Evolutionary conservation across 2,888 invertebrate genomes (phyloP), one percentile per base, ranked within the genome.

Genomic region (Brachyopa scutellaris): DNA sequence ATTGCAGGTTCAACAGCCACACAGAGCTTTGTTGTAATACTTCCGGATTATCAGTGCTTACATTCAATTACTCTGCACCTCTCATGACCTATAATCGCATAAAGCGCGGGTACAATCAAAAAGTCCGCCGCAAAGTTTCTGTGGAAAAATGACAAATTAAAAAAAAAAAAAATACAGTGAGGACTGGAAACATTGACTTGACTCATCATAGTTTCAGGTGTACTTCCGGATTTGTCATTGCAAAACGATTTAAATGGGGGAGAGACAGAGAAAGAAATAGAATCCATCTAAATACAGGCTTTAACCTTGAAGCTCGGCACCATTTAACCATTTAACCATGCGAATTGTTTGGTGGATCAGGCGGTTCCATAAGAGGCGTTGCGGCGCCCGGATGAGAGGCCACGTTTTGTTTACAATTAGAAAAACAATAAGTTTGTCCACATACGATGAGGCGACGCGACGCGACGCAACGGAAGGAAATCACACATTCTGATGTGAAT

Each of bases 361-460:
- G 51, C 38, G 29, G 31, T 23, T n/a, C n/a, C n/a, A n/a, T n/a
- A n/a, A n/a, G n/a, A 9, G 42, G 36, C 23, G 23, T 7, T 15
- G 57, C 49, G 64, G 72, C 78, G 64, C 72, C 67, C 76, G 57
- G 69, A 80, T 74, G 57, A 40, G 53, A 13, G 36, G 33, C 62
- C 33, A 11, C 36, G 59, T 64, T 77, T 82, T 77, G 82, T 70
- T 77, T 77, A 82, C 77, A 74, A 72, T 73, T 82, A 77, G 82
- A 76, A 59, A 82, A 69, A 70, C 45, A 80, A 69, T 64, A 45
- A n/a, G n/a, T n/a, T n/a, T n/a, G n/a, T n/a, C n/a, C n/a, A n/a
- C n/a, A n/a, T n/a, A n/a, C n/a, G n/a, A n/a, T n/a, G n/a, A n/a
- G n/a, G n/a, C n/a, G n/a, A n/a, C n/a, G n/a, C n/a, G n/a, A n/a